Base-by-base conservation (phyloP, 2,888 invertebrate species). In the Orthonychiurus folsomi region DNA sequence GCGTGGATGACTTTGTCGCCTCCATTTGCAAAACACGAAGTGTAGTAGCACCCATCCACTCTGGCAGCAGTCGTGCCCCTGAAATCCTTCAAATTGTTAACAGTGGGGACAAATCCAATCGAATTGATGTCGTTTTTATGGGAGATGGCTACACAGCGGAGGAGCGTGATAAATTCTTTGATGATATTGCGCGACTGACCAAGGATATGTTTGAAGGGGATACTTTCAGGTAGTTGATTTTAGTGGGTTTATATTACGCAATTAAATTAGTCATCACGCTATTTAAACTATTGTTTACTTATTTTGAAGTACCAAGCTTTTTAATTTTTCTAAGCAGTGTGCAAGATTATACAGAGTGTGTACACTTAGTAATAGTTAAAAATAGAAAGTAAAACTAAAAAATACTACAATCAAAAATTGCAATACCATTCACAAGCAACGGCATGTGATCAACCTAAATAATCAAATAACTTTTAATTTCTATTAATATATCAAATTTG, bases 141-240 rank as follows among this genome's bases (percentile, higher is more conserved):
- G 55, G 55, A n/a, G 56, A 62, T 56, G 68, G 68, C 1, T 68
- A 68, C 59, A 63, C 55, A n/a, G 47, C 60, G 1, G 52, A 57
- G 1, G 70, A 70, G 53, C 54, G 60, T 5, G 12, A 3, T 5
- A 28, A 60, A 37, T 60, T 60, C 24, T 60, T 60, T 54, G 54
- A 54, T 15, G 69, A 69, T 52, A 69, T 69, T 18, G 2, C 25
- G 0, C 59, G 68, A 3, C 61, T 69, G 12, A 68, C 68, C 1
- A n/a, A 12, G 3, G 66, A 69, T 2, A 69, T 69, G 69, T 69
- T 69, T 59, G 62, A 66, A 59, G 69, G 69, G 1, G 63, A 50
- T 0, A 69, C 69, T 3, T 69, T 69, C 59, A 23, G 56, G 0
- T n/a, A n/a, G n/a, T n/a, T n/a, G n/a, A n/a, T n/a, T n/a, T n/a